Evolutionary conservation across 2,797 vertebrate species (phyloP), one percentile per base, ranked within the genome.

Genomic region (Coregonus suidteri): DNA sequence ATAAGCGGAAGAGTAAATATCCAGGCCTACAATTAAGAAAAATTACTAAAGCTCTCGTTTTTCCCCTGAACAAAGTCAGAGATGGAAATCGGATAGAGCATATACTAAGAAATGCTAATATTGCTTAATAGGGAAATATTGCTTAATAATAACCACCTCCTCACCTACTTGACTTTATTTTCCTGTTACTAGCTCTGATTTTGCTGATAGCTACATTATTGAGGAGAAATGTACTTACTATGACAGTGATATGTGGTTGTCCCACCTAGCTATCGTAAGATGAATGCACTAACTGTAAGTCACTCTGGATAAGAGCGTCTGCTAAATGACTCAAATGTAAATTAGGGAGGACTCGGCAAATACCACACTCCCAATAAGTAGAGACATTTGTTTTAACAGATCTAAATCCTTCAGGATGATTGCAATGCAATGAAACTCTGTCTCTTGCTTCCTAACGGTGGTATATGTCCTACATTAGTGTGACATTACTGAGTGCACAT

Each of bases 351-450:
- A 71, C 65, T 14, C 3, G 0, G 7, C 52, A 76, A 66, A 73
- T 62, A 70, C 71, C 72, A 78, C 71, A 68, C 13, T 34, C 30
- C 65, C 30, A 31, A 14, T 30, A 66, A 66, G 64, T 66, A 66
- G 25, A 31, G 25, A 3, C 30, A 35, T 35, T 76, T 65, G 11
- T 78, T 73, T 41, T 65, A 80, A 34, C 75, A 75, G 66, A 82
- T 41, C 82, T 35, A 77, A 74, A 83, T 64, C 79, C 71, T 16
- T 82, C 83, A 34, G 25, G 25, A 76, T 59, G 51, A 78, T 31
- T 25, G 31, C 79, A 83, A 84, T 87, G 56, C 75, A 83, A 86
- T 83, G 75, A 84, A 79, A 82, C n/a, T 2, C 66, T 75, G 74
- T 69, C 15, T 16, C 41, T 70, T 64, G n/a, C 56, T 67, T 25